Evolutionary conservation across 2,888 invertebrate species (phyloP), one percentile per base, ranked within the genome.

Genomic region (Opisthograptis luteolata): DNA sequence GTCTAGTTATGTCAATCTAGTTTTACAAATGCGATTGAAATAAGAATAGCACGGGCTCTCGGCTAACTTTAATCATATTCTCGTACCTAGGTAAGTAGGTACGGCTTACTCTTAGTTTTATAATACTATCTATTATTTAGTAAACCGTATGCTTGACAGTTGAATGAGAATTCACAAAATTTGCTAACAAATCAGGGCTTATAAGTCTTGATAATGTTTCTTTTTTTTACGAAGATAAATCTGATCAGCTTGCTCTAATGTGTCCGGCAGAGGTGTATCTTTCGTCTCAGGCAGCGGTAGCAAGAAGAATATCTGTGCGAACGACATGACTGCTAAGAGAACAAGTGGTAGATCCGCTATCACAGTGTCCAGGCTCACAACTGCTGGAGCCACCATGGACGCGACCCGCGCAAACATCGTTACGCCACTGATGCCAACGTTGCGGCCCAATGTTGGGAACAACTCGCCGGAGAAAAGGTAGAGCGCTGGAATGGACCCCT

Each of bases 381-480:
- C 62, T 1, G 71, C 64, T 1, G 91, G 89, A 0, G 89, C 88
- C 2, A 94, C 64, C 92, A 96, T 95, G 0, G 96, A 95, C n/a
- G 96, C 96, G 32, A 96, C 81, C 54, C 96, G 91, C 1, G 95
- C 95, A 64, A 94, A 95, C 83, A 94, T 94, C 0, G 95, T 93
- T 35, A 95, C 94, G 0, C 93, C 91, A 6, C 96, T 95, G 35
- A 96, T 92, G 1, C 95, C 96, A 9, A 93, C 93, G 70, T 96
- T 96, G 10, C 96, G 89, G 2, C 95, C 92, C 9, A 95, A 91
- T 0, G 96, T 96, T 6, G 96, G 96, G 70, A 94, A 96, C 22
- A 96, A 76, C 79, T 96, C 96, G 0, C 95, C 95, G 6, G 95
- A 93, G 73, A 93, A 95, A 10, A 96, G 88, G 74, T 95, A 96